These are phyloP conservation scores for Hypomesus transpacificus DNA, from an alignment of 2,113 vertebrate genomes.

Conservation along the genomic window DNA sequence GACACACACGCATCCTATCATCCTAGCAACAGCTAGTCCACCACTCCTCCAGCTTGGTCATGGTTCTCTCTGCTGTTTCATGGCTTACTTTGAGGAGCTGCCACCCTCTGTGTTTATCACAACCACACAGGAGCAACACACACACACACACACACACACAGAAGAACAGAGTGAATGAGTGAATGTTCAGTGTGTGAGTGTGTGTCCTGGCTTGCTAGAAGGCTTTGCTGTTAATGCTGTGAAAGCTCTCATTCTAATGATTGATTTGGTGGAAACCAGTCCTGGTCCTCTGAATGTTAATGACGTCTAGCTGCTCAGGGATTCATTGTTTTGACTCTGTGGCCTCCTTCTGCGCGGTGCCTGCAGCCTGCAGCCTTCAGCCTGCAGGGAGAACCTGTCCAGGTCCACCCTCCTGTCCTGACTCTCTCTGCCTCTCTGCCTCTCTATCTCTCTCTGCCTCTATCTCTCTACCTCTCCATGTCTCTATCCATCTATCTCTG, in stretches of 20 bases:
- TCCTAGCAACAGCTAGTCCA: too few relatives aligned
- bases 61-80: slow-evolving; percentile 1
- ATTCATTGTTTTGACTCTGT: slow-evolving; percentile 93
- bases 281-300: slow-evolving; percentile 93
- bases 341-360: slow-evolving; percentile 86
- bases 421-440: slow-evolving; percentile 73
- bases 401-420: slow-evolving; percentile 74
- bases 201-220: slow-evolving; percentile 79
- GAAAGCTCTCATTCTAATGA: slow-evolving; percentile 91
- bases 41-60: background rate
- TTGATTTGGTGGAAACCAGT: slow-evolving; percentile 88
- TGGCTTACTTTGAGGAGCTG: background rate
- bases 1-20: too few relatives aligned
- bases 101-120: background rate
- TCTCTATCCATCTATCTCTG: background rate
- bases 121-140: background rate
- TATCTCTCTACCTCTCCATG: background rate
- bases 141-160: background rate
- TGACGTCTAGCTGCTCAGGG: slow-evolving; percentile 82
- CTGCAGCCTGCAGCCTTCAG: slow-evolving; percentile 79
- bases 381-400: slow-evolving; percentile 87
- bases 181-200: background rate
- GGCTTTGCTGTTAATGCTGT: slow-evolving; percentile 87
- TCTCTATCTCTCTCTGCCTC: background rate
- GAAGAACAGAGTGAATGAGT: background rate